Percentiles rank a stretch among this genome's conserved stretches.
phyloP scores from a whole-genome alignment of 92 coral and sea anemone genomes.

The Pocillopora grandis region DNA sequence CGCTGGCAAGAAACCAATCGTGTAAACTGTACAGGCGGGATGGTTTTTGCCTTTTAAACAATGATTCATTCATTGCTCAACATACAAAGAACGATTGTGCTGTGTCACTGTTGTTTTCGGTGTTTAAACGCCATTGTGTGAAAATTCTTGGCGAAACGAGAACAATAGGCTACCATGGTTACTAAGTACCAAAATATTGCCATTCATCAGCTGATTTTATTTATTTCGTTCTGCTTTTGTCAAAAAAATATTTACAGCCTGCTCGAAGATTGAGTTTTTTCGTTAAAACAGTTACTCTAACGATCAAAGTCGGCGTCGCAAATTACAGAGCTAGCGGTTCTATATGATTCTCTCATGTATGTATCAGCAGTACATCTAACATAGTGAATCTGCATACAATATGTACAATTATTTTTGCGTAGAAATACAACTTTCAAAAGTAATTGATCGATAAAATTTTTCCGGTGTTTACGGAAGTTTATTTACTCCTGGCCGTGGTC shows the following conservation, averaged over 20 bases:
- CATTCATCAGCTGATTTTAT: constrained; percentile 59
- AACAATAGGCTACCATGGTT: constrained; percentile 71
- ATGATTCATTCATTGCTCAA: constrained; percentile 20
- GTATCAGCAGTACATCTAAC: constrained; percentile 11
- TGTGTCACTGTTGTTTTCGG: background rate
- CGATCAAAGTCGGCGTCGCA: constrained; percentile 2
- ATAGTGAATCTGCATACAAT: background rate
- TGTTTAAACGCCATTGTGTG: constrained; percentile 18
- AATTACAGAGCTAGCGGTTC: constrained; percentile 17
- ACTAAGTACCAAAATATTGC: constrained; percentile 71
- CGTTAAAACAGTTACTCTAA: background rate
- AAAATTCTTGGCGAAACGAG: background rate
- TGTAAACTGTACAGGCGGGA: background rate
- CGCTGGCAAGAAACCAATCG: background rate
- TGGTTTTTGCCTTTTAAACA: background rate
- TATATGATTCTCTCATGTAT: background rate
- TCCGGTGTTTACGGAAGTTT: constrained; percentile 52
- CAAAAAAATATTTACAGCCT: constrained; percentile 46
- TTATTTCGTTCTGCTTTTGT: constrained; percentile 28
- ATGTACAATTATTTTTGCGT: constrained; percentile 12
- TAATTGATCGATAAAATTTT: constrained; percentile 12
- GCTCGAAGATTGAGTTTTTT: constrained; percentile 1
- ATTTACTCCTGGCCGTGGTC: constrained; percentile 29
- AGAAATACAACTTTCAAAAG: constrained; percentile 13
- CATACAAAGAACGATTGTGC: constrained; percentile 23